Conservation (phyloP, 2,113 vertebrate species). For the Albula goreensis region DNA sequence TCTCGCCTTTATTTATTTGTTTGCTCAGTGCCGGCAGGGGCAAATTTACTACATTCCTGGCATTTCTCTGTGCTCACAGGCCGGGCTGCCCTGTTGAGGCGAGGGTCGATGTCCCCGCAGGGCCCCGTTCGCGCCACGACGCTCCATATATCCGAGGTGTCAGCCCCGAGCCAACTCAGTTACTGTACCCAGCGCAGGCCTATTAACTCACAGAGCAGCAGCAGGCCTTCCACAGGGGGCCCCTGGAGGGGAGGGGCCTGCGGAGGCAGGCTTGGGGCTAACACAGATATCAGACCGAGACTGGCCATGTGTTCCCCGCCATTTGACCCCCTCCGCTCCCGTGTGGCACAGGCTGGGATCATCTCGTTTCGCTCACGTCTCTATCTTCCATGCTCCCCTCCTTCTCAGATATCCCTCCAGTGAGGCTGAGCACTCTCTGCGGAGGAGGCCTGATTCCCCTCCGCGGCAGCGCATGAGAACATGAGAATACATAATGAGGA, state of each 20-base stretch:
- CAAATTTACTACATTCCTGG: constrained; percentile 61
- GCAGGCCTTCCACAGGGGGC: not conserved
- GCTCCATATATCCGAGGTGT: constrained; percentile 10
- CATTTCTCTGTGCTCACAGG: constrained; percentile 55
- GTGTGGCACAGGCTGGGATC: not conserved
- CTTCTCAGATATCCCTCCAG: not conserved
- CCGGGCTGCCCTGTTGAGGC: not conserved
- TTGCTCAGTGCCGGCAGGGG: constrained; percentile 45
- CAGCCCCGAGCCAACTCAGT: not conserved
- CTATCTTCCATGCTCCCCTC: not conserved
- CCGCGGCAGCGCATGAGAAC: too few relatives aligned
- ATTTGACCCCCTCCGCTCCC: constrained; percentile 17
- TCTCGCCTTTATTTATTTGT: constrained; percentile 57
- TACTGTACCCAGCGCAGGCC: not conserved
- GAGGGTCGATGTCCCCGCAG: not conserved
- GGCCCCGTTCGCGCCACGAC: not conserved
- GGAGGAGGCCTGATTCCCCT: not conserved
- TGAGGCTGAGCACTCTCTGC: not conserved
- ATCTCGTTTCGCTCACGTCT: not conserved
- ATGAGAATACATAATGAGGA: too few relatives aligned
- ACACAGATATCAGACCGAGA: constrained; percentile 52
- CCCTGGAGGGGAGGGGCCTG: too few relatives aligned
- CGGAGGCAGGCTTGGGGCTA: constrained; percentile 35
- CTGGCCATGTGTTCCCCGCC: constrained; percentile 44
- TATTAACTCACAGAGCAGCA: not conserved